Conservation (phyloP, 2,113 vertebrate species). For the Thermophis baileyi region DNA sequence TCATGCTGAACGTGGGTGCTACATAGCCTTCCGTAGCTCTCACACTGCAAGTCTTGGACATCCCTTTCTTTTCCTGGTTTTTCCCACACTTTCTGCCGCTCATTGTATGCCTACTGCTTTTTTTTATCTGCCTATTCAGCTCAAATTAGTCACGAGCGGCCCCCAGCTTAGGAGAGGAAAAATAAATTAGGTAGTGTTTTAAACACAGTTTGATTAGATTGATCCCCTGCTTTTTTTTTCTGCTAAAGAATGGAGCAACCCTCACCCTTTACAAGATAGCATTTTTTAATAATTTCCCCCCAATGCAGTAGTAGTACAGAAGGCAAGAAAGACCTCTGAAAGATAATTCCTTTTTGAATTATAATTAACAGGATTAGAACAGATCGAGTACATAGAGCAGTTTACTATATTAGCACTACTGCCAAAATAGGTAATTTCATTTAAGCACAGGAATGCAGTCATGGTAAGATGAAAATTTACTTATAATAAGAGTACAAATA, state of each 20-base stretch:
- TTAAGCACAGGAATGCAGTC: background rate
- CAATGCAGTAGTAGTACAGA: background rate
- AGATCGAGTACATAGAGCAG: background rate
- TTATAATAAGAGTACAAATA: background rate
- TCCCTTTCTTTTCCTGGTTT: constrained; percentile 54
- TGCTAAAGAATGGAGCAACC: background rate
- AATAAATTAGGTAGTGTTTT: constrained; percentile 60
- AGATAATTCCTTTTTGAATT: background rate
- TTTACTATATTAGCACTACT: accelerated
- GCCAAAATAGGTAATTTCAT: background rate
- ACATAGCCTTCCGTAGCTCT: constrained; percentile 44
- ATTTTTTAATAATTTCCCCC: constrained; percentile 12
- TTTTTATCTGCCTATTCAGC: constrained; percentile 59
- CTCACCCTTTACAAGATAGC: constrained; percentile 1
- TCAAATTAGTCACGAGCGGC: constrained; percentile 66
- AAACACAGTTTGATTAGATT: constrained; percentile 22
- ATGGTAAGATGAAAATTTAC: background rate
- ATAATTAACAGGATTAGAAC: background rate
- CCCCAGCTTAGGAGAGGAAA: constrained; percentile 54
- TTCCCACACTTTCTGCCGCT: constrained; percentile 63
- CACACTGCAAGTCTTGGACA: constrained; percentile 41
- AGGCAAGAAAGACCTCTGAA: background rate
- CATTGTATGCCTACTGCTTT: constrained; percentile 57
- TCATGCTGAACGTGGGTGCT: constrained; percentile 59
- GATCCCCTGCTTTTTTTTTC: constrained; percentile 17